Evolutionary conservation across 2,797 vertebrate genomes (phyloP).

Genomic region (Enoplosus armatus): DNA sequence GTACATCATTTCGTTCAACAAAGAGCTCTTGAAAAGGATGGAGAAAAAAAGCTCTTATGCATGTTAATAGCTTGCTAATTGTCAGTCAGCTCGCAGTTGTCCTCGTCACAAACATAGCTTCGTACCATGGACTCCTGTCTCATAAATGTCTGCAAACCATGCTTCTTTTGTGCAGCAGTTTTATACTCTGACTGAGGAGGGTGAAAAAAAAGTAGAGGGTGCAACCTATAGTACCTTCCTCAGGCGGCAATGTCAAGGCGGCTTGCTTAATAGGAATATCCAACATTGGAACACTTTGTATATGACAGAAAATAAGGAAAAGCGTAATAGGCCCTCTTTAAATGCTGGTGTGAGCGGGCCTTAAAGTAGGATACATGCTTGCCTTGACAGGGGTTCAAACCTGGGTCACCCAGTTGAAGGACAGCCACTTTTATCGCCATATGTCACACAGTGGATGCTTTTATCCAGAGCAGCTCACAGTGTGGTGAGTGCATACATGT

Average conservation of each 20-base stretch:
- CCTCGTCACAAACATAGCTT: no score
- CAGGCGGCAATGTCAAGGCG: background rate
- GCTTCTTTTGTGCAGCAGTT: background rate
- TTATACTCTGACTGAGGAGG: background rate
- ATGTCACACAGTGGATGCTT: slow-evolving; percentile 43
- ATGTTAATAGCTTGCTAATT: no score
- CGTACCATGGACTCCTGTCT: background rate
- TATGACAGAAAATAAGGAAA: no score
- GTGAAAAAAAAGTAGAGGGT: background rate
- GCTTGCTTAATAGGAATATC: no score
- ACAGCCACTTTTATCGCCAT: slow-evolving; percentile 37
- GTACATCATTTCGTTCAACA: background rate
- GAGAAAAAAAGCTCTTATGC: no score
- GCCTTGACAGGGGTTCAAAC: slow-evolving; percentile 9
- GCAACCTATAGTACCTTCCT: background rate
- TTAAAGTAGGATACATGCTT: background rate
- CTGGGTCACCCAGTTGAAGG: slow-evolving; percentile 42
- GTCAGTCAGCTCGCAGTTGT: no score
- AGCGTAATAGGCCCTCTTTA: no score
- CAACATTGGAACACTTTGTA: no score
- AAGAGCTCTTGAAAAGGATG: background rate
- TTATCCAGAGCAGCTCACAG: slow-evolving; percentile 27
- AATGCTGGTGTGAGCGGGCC: background rate
- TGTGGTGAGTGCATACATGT: slow-evolving; percentile 29
- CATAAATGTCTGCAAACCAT: background rate